A percentile compares a stretch with the other conserved stretches of the same genome.
Conservation (phyloP, 2,888 invertebrate genomes). For the Heteromyza rotundicornis region DNA sequence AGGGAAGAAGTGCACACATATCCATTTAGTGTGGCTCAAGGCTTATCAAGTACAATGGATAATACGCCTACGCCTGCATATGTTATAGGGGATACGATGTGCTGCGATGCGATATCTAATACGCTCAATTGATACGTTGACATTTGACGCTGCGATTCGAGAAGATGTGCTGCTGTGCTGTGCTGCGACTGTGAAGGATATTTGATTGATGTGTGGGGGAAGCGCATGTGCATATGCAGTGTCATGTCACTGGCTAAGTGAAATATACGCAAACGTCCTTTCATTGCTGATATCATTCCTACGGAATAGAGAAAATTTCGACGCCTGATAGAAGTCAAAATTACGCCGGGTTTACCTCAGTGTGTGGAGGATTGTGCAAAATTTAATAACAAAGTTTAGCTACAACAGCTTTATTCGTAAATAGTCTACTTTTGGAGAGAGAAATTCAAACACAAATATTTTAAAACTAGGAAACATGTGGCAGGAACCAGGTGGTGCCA, state of each 20-base stretch:
- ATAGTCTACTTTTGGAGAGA: no score
- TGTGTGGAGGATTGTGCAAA: no score
- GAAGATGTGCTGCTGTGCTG: not conserved
- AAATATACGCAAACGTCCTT: constrained; percentile 19
- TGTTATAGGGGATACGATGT: not conserved
- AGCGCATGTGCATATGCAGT: constrained; percentile 27
- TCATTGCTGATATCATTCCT: not conserved
- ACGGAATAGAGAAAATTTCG: no score
- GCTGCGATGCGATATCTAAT: constrained; percentile 12
- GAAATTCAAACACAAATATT: no score
- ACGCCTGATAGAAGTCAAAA: no score
- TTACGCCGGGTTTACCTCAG: no score
- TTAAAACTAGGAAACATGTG: no score
- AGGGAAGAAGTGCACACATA: no score
- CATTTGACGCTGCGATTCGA: constrained; percentile 12
- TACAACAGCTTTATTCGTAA: no score
- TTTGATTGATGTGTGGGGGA: constrained; percentile 45
- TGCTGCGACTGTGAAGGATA: constrained; percentile 31
- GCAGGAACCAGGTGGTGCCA: no score
- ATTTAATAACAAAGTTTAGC: no score
- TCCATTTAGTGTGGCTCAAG: not conserved
- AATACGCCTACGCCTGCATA: not conserved
- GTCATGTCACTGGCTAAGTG: constrained; percentile 30
- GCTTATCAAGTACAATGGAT: constrained; percentile 6
- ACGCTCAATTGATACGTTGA: constrained; percentile 24